Evolutionary conservation across 2,113 vertebrate species (phyloP).

Genomic region (Gobio gobio): DNA sequence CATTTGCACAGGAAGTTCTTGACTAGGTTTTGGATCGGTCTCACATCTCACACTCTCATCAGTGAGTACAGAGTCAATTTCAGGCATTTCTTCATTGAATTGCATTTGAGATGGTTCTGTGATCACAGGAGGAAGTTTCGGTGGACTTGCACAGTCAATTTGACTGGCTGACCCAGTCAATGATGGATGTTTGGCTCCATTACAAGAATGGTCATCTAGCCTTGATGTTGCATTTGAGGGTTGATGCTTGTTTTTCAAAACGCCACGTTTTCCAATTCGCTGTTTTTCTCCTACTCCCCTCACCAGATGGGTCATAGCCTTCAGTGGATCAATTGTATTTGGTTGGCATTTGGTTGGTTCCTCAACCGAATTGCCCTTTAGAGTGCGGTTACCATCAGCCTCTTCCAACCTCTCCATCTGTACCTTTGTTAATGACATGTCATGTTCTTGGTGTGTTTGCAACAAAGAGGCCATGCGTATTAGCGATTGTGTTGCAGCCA

Average conservation of each 20-base stretch:
- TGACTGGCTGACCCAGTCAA: neutral
- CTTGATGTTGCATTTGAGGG: neutral
- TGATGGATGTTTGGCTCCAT: neutral
- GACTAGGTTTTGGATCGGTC: neutral
- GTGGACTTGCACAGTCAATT: too few species aligned
- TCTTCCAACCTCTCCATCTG: neutral
- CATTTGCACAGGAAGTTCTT: neutral
- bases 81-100: neutral
- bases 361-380: neutral
- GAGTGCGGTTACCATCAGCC: neutral
- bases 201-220: neutral
- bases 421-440: too few species aligned
- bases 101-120: neutral
- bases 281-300: neutral
- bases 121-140: neutral
- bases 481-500: neutral
- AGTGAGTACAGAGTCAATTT: neutral
- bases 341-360: neutral
- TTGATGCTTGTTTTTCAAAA: neutral
- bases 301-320: neutral
- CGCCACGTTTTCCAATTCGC: neutral
- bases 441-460: too few species aligned
- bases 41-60: neutral
- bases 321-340: neutral
- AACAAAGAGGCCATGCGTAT: too few species aligned